A percentile compares a stretch with the other conserved stretches of the same genome.
These are phyloP conservation scores for Synergus gifuensis DNA, from an alignment of 2,888 invertebrate genomes.

Conservation along the genomic window DNA sequence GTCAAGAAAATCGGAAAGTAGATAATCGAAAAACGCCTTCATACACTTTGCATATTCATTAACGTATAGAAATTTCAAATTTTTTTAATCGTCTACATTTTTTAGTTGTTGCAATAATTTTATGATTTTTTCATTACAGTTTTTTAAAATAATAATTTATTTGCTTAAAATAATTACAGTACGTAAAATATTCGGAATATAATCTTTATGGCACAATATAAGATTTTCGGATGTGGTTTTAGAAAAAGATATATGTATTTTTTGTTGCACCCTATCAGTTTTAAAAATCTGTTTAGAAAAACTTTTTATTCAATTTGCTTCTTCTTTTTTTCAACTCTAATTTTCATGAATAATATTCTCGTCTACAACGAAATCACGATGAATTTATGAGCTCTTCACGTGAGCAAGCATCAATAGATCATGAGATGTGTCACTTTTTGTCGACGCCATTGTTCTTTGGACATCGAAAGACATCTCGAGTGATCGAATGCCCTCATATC, in stretches of 20 bases:
- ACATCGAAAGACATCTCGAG: not conserved
- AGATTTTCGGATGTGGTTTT: not conserved
- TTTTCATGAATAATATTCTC: slow-evolving; percentile 2
- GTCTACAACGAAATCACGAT: not conserved
- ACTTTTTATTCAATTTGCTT: not conserved
- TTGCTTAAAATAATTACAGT: no score
- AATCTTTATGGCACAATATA: not conserved
- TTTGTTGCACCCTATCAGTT: not conserved
- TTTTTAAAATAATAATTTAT: no score
- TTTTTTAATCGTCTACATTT: no score
- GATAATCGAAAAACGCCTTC: no score
- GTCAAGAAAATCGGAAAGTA: no score
- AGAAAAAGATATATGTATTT: not conserved
- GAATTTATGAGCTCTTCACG: not conserved
- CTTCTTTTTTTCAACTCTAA: not conserved
- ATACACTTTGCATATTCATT: no score
- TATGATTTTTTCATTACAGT: no score
- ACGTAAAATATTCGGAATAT: not conserved
- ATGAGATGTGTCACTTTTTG: not conserved
- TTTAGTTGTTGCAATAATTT: no score
- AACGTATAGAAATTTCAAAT: no score
- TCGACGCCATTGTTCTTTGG: slow-evolving; percentile 7
- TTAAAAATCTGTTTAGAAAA: not conserved
- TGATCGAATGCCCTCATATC: slow-evolving; percentile 7
- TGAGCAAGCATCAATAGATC: not conserved